These are phyloP conservation scores for Lasioglossum villosulum DNA, from an alignment of 2,888 invertebrate genomes.

Conservation along the genomic window DNA sequence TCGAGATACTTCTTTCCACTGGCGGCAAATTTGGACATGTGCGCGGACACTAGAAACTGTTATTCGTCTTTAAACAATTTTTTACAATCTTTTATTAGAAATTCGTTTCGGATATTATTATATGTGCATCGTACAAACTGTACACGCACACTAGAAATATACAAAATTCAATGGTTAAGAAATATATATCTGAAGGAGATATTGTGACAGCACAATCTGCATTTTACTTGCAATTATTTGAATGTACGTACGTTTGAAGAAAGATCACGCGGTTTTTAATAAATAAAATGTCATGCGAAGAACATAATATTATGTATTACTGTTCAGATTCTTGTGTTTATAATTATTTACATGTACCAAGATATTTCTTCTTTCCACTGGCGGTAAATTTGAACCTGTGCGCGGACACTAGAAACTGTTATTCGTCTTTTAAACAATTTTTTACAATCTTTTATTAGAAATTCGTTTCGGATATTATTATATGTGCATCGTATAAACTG, in stretches of 20 bases:
- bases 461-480: neutral
- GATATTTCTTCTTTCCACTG: conserved; percentile 30
- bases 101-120: neutral
- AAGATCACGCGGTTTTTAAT: neutral
- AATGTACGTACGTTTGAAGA: neutral
- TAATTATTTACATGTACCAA: too few species aligned
- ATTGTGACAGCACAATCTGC: neutral
- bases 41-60: neutral
- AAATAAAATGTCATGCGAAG: neutral
- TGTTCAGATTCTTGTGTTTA: too few species aligned
- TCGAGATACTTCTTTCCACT: conserved; percentile 34
- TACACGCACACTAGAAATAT: neutral
- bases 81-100: neutral
- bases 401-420: neutral
- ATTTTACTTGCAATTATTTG: neutral
- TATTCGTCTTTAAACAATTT: neutral
- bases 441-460: neutral
- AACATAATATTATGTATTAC: too few species aligned
- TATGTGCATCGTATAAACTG: neutral
- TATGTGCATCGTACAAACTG: neutral
- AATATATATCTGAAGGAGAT: neutral
- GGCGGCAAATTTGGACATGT: conserved; percentile 66
- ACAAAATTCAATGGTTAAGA: neutral
- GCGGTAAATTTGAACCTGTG: conserved; percentile 65
- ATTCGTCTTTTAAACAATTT: too few species aligned